Evolutionary conservation across 1,140 invertebrate species (phyloP).

Genomic region (Zaprionus capensis): DNA sequence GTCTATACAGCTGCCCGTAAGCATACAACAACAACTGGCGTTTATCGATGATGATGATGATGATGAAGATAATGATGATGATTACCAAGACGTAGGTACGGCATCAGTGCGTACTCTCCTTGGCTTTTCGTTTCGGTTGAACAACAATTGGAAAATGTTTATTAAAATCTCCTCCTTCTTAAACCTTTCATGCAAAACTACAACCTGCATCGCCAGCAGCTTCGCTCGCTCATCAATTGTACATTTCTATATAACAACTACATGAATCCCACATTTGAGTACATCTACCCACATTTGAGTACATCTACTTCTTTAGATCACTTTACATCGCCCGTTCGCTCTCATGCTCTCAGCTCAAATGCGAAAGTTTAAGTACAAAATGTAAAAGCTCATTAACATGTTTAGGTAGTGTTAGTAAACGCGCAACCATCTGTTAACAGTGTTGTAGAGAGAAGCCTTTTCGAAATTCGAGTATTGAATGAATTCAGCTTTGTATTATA

Average conservation of each 20-base stretch:
- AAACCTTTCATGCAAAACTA: slow-evolving; percentile 25
- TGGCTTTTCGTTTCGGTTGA: slow-evolving; percentile 40
- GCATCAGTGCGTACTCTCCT: slow-evolving; percentile 36
- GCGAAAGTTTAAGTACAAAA: background rate
- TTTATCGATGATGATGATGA: slow-evolving; percentile 51
- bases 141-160: slow-evolving; percentile 33
- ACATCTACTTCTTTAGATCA: slow-evolving; percentile 9
- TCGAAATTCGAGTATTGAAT: background rate
- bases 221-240: slow-evolving; percentile 29
- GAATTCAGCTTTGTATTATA: background rate
- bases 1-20: background rate
- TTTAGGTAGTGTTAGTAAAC: background rate
- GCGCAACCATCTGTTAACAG: background rate
- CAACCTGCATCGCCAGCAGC: slow-evolving; percentile 23
- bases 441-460: slow-evolving; percentile 1
- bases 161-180: slow-evolving; percentile 24
- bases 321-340: slow-evolving; percentile 5
- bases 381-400: slow-evolving; percentile 4
- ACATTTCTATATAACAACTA: slow-evolving; percentile 25
- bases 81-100: slow-evolving; percentile 72
- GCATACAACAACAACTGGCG: slow-evolving; percentile 34
- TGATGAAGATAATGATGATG: slow-evolving; percentile 34
- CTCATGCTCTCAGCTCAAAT: background rate
- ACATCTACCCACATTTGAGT: slow-evolving; percentile 5
- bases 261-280: slow-evolving; percentile 14